Base-by-base conservation (phyloP, 2,113 vertebrate genomes). In the Blennius ocellaris region DNA sequence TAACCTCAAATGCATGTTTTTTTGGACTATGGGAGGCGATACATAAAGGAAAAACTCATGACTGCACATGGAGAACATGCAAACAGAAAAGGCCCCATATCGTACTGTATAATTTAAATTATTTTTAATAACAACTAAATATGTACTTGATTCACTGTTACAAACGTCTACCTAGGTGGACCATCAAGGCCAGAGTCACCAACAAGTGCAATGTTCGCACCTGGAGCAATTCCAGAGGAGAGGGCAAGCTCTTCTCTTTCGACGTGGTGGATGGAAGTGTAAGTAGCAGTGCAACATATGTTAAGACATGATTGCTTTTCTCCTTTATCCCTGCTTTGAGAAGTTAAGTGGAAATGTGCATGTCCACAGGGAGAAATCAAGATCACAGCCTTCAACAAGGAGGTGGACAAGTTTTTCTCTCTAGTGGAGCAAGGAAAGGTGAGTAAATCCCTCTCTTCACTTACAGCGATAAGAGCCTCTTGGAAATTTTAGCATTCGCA, bases 381-480 rank as follows among this genome's bases (percentile, higher is more conserved):
- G 93, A 95, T 96, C 63, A 96, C 97, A 49, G 97, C 95, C 78
- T 99, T 99, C 93, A 99, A 97, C 69, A 95, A 96, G 2, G 96
- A 99, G 90, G 97, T 91, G 89, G 97, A 99, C 93, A 98, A 95
- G 91, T 99, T 96, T 91, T 99, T 94, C 92, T 87, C 96, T 14
- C 93, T 98, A 44, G 93, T 99, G 79, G 97, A 99, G 84, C 87
- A 96, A 88, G 96, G 96, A 89, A 97, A 99, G 96, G 97, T 99
- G 94, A 68, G 85, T 50, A 53, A 9, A 51, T 60, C 10, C 45
- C 69, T 58, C 49, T 77, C 58, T 61, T 69, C 43, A 66, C 58
- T 43, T 45, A 2, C 50, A 48, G 11, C 9, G 65, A 84, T 83
- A 67, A 80, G 69, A 61, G 40, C 17, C 40, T 47, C 14, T 60